Conservation (phyloP, 2,113 vertebrate genomes). For the Clarias magur region DNA sequence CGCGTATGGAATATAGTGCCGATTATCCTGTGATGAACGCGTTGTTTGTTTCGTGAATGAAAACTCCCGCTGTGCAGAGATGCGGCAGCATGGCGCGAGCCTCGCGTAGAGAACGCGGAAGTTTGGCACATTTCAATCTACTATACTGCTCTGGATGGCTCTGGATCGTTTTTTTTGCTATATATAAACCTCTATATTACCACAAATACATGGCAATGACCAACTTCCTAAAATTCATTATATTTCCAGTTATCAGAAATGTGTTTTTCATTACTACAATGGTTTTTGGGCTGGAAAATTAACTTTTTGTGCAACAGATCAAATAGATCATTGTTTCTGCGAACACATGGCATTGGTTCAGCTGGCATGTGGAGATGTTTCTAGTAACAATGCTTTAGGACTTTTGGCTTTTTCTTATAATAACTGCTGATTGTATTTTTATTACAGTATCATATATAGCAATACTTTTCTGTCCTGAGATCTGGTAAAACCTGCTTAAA, state of each 20-base stretch:
- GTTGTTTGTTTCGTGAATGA: too few species aligned
- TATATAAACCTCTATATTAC: conserved; percentile 62
- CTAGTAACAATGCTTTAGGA: conserved; percentile 36
- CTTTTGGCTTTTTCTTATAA: conserved; percentile 28
- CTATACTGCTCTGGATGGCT: conserved; percentile 46
- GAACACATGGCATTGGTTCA: conserved; percentile 40
- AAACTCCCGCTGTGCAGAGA: too few species aligned
- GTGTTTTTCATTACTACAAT: background rate
- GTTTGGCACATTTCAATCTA: conserved; percentile 32
- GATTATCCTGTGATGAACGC: too few species aligned
- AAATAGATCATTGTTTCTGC: conserved; percentile 49
- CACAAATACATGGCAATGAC: conserved; percentile 35
- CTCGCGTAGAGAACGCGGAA: too few species aligned
- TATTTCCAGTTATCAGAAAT: conserved; percentile 31
- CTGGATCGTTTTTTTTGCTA: conserved; percentile 57
- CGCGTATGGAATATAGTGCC: too few species aligned
- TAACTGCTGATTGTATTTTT: conserved; percentile 45
- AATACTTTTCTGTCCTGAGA: conserved; percentile 55
- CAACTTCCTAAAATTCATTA: conserved; percentile 36
- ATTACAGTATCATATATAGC: conserved; percentile 62
- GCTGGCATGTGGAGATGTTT: conserved; percentile 21
- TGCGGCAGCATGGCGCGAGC: too few species aligned
- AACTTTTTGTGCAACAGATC: conserved; percentile 29
- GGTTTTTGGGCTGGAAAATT: conserved; percentile 30
- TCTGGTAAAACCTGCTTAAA: conserved; percentile 54